These are phyloP conservation scores for Aporophyla nigra DNA, from an alignment of 2,888 invertebrate species.

Conservation along the genomic window DNA sequence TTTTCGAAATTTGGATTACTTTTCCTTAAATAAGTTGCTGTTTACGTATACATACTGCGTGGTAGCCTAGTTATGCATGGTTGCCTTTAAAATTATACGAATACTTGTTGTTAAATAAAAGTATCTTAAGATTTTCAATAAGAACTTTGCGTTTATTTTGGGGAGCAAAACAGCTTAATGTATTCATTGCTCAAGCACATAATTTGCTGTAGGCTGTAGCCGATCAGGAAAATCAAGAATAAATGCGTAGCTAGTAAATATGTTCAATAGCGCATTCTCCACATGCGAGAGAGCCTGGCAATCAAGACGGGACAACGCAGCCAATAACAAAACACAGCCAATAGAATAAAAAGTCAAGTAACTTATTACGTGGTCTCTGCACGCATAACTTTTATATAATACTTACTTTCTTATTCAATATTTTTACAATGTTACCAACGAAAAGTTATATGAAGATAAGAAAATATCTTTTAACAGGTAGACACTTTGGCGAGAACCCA, in stretches of 20 bases:
- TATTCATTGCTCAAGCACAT: slow-evolving; percentile 14
- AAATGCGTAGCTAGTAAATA: slow-evolving; percentile 39
- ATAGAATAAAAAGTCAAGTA: slow-evolving; percentile 59
- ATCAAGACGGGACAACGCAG: slow-evolving; percentile 42
- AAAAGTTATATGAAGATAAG: slow-evolving; percentile 46
- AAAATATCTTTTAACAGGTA: slow-evolving; percentile 57
- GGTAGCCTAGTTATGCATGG: not conserved
- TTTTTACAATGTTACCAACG: slow-evolving; percentile 50
- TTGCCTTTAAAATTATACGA: not conserved
- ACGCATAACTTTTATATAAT: slow-evolving; percentile 64
- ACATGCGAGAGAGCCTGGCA: slow-evolving; percentile 42
- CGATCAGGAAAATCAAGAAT: slow-evolving; percentile 46
- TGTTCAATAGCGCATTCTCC: slow-evolving; percentile 41
- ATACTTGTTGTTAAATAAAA: not conserved
- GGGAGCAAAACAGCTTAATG: not conserved
- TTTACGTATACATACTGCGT: not conserved
- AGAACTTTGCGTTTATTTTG: not conserved
- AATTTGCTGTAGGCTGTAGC: not conserved
- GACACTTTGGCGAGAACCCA: slow-evolving; percentile 54
- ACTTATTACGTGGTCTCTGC: slow-evolving; percentile 57
- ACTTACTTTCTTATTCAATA: slow-evolving; percentile 65
- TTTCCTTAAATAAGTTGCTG: not conserved
- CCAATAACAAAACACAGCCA: slow-evolving; percentile 51
- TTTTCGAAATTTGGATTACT: slow-evolving; percentile 1
- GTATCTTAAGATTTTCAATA: not conserved